phyloP scores from a whole-genome alignment of 1,140 invertebrate genomes.

The Cryptotermes secundus region DNA sequence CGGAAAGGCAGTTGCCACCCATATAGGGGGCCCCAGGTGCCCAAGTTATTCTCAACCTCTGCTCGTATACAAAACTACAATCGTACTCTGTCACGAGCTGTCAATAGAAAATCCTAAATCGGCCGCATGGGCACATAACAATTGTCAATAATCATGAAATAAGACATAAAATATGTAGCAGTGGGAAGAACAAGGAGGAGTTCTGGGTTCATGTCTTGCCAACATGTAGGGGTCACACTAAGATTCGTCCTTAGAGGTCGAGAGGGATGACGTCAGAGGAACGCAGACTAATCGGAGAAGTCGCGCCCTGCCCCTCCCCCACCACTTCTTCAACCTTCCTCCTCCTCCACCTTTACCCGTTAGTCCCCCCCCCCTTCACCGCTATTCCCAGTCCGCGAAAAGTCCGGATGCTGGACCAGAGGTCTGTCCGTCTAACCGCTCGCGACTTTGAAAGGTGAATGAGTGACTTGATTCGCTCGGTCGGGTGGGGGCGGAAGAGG shows the following conservation, averaged over 20 bases:
- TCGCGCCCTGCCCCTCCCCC: constrained; percentile 29
- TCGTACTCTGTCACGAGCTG: no score
- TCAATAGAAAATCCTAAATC: no score
- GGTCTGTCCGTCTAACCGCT: not conserved
- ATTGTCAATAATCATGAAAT: not conserved
- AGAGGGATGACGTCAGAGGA: constrained; percentile 27
- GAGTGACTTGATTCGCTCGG: no score
- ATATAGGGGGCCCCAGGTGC: no score
- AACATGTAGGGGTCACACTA: not conserved
- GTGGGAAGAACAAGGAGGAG: not conserved
- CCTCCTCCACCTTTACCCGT: not conserved
- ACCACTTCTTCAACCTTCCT: constrained; percentile 25
- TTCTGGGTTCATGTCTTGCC: constrained; percentile 14
- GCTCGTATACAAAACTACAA: no score
- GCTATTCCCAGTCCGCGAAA: not conserved
- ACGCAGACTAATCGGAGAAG: constrained; percentile 32
- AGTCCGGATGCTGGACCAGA: not conserved
- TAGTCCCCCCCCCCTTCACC: not conserved
- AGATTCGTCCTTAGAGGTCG: constrained; percentile 29
- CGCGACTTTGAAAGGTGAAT: no score
- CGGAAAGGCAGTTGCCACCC: no score
- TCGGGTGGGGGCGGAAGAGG: not conserved
- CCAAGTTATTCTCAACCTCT: no score
- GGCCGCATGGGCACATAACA: no score
- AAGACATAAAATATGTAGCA: not conserved